Conservation (phyloP, 2,797 vertebrate genomes). For the Huso huso region DNA sequence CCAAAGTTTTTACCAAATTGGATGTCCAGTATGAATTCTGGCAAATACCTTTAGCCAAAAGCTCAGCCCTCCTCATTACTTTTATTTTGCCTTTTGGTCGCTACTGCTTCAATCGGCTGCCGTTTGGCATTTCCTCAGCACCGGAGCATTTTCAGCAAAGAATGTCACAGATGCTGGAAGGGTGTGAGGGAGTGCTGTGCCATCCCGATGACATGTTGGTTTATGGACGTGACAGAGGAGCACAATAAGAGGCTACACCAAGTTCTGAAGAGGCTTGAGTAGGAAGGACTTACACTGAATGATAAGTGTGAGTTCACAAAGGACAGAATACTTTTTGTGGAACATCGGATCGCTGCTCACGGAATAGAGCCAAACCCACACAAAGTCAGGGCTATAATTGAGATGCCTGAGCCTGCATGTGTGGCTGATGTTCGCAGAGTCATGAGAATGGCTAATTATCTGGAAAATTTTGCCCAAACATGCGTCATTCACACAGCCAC, state of each 20-base stretch:
- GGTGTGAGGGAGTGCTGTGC: conserved; percentile 10
- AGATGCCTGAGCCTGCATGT: too few relatives aligned
- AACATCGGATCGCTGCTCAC: background rate
- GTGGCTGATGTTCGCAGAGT: too few relatives aligned
- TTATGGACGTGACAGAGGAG: background rate
- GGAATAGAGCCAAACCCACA: background rate
- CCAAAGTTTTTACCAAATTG: background rate
- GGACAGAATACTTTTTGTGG: conserved; percentile 12
- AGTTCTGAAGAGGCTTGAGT: conserved; percentile 4
- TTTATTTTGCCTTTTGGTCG: background rate
- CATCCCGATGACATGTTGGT: background rate
- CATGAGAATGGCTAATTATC: too few relatives aligned
- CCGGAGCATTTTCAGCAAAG: conserved; percentile 15
- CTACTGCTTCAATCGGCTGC: background rate
- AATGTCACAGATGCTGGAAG: conserved; percentile 13
- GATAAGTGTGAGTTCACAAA: background rate
- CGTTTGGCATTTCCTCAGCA: conserved; percentile 14
- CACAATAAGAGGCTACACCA: conserved; percentile 1
- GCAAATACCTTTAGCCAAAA: too few relatives aligned
- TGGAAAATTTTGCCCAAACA: too few relatives aligned
- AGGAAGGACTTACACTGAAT: conserved; percentile 10
- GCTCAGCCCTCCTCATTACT: background rate
- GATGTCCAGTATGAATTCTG: too few relatives aligned
- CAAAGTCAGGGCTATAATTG: too few relatives aligned
- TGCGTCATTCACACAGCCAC: too few relatives aligned